phyloP scores from a whole-genome alignment of 2,797 vertebrate species.

The Tarsius wallacei region DNA sequence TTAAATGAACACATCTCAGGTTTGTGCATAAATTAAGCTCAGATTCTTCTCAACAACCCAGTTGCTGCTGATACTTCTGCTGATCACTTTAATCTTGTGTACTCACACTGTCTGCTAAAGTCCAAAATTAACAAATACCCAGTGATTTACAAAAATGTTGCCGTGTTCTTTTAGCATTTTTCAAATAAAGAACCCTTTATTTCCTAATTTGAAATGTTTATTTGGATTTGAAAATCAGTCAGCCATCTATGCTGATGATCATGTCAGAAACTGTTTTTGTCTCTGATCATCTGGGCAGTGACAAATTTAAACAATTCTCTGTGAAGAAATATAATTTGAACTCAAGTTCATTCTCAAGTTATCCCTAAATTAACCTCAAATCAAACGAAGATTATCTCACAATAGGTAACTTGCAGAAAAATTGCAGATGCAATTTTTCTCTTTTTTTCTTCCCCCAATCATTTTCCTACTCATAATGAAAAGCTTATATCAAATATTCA shows the following conservation, averaged over 20 bases:
- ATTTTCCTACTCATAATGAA: neutral
- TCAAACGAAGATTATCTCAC: neutral
- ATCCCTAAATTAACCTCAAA: conserved; percentile 36
- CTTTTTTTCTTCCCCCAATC: neutral
- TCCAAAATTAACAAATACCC: neutral
- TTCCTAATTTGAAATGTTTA: neutral
- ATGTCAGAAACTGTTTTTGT: neutral
- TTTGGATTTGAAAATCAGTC: neutral
- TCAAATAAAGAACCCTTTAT: neutral
- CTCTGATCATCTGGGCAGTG: neutral
- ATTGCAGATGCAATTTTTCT: neutral
- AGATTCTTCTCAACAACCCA: neutral
- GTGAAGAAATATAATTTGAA: neutral
- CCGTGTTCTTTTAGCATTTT: neutral
- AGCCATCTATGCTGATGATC: neutral
- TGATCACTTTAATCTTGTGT: neutral
- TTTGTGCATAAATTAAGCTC: neutral
- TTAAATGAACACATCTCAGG: neutral
- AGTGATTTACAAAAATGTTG: neutral
- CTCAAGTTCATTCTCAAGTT: neutral
- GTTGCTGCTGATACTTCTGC: neutral
- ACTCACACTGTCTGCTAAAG: neutral
- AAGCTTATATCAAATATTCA: neutral
- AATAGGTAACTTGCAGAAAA: conserved; percentile 32
- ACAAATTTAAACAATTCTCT: neutral